Conservation (phyloP, 2,888 invertebrate genomes). For the Polydrusus tereticollis region DNA sequence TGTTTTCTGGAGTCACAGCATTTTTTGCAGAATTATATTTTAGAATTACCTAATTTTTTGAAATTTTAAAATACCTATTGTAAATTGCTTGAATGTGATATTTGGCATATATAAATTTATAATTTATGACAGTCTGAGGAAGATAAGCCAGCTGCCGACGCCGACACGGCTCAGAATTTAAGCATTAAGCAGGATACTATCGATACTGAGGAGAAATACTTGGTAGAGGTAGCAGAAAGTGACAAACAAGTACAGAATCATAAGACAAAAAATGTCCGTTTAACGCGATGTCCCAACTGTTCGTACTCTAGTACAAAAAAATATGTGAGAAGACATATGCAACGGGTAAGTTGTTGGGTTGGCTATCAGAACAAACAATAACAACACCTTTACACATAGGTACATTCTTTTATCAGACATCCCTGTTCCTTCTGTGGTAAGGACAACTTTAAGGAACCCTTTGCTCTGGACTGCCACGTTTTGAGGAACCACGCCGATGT, state of each 20-base stretch:
- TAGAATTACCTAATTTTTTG: too few relatives aligned
- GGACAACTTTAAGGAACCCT: conserved; percentile 10
- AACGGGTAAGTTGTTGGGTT: not conserved
- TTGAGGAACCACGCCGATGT: conserved; percentile 12
- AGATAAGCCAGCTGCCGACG: not conserved
- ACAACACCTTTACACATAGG: not conserved
- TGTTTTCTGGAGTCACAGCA: too few relatives aligned
- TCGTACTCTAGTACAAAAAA: not conserved
- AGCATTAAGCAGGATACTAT: not conserved
- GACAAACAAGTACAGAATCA: too few relatives aligned
- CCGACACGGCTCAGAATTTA: not conserved
- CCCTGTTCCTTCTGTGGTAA: not conserved
- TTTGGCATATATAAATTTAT: too few relatives aligned
- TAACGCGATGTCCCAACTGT: not conserved
- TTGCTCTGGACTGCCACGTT: conserved; percentile 13
- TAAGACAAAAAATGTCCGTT: too few relatives aligned
- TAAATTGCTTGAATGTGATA: too few relatives aligned
- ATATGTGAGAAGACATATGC: not conserved
- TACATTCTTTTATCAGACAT: not conserved
- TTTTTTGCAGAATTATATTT: too few relatives aligned
- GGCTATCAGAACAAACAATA: not conserved
- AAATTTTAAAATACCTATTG: too few relatives aligned
- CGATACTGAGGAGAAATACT: not conserved
- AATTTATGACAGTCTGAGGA: not conserved
- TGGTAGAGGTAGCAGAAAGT: not conserved